Evolutionary conservation across 2,888 invertebrate species (phyloP).

Genomic region (Eupithecia tripunctaria): DNA sequence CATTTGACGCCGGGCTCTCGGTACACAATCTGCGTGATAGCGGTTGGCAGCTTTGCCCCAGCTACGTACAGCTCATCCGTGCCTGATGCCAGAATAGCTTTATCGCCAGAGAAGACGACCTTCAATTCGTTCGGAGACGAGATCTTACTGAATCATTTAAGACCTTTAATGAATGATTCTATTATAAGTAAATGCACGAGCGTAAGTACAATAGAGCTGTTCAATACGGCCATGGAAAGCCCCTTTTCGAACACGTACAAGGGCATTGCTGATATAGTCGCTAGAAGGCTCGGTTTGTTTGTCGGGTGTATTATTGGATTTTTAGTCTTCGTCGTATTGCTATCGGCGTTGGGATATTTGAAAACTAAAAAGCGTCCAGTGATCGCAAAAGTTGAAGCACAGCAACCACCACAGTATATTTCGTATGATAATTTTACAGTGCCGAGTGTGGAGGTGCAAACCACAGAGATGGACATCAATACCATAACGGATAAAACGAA

Average conservation of each 20-base stretch:
- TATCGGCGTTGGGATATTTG: constrained; percentile 92
- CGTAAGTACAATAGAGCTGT: constrained; percentile 89
- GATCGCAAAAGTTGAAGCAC: constrained; percentile 88
- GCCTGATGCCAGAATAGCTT: constrained; percentile 82
- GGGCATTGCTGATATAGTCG: constrained; percentile 90
- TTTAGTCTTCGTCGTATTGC: constrained; percentile 92
- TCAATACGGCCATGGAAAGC: constrained; percentile 85
- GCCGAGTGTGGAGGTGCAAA: constrained; percentile 71
- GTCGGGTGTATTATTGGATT: constrained; percentile 94
- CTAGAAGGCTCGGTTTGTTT: constrained; percentile 92
- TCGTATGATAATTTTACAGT: constrained; percentile 86
- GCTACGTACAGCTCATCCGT: constrained; percentile 70
- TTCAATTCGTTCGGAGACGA: constrained; percentile 84
- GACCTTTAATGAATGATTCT: constrained; percentile 85
- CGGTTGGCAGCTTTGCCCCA: constrained; percentile 88
- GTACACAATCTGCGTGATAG: constrained; percentile 94
- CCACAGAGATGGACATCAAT: constrained; percentile 78
- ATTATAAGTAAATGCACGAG: constrained; percentile 90
- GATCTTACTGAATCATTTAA: constrained; percentile 79
- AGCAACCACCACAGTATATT: constrained; percentile 91
- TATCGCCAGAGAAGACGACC: constrained; percentile 68
- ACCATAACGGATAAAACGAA: constrained; percentile 77
- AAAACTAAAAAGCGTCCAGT: constrained; percentile 93
- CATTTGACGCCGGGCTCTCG: constrained; percentile 91
- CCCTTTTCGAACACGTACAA: constrained; percentile 87